Evolutionary conservation across 2,888 invertebrate genomes (phyloP).

Genomic region (Torymus texanus): DNA sequence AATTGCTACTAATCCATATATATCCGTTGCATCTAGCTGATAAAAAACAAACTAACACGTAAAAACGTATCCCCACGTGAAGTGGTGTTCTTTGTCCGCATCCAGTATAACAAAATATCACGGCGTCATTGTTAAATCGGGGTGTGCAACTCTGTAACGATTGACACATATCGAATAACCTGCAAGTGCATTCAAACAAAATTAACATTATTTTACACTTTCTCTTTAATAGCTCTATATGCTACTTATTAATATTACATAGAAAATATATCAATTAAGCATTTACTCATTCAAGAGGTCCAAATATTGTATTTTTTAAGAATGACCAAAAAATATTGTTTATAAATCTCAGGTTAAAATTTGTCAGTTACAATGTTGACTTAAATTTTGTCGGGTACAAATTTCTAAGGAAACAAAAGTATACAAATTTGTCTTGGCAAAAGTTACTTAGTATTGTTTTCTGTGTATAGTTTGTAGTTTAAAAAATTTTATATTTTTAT

Average conservation of each 20-base stretch:
- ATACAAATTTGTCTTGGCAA: slow-evolving; percentile 14
- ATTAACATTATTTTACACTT: slow-evolving; percentile 27
- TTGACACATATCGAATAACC: slow-evolving; percentile 47
- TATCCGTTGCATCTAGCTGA: slow-evolving; percentile 69
- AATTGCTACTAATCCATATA: slow-evolving; percentile 70
- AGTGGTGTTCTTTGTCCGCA: slow-evolving; percentile 59
- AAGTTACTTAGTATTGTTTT: slow-evolving; percentile 12
- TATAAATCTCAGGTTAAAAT: slow-evolving; percentile 26
- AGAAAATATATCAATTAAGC: slow-evolving; percentile 26
- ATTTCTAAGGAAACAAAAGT: slow-evolving; percentile 11
- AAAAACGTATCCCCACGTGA: slow-evolving; percentile 58
- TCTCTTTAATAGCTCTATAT: slow-evolving; percentile 4
- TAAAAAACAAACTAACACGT: slow-evolving; percentile 59
- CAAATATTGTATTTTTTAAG: slow-evolving; percentile 59
- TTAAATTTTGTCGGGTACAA: slow-evolving; percentile 14
- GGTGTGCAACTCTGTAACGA: slow-evolving; percentile 59
- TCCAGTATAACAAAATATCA: slow-evolving; percentile 53
- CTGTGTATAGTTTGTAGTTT: slow-evolving; percentile 19
- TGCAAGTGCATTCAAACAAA: slow-evolving; percentile 7
- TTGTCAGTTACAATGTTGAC: background rate
- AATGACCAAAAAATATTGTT: slow-evolving; percentile 49
- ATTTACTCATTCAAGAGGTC: slow-evolving; percentile 56
- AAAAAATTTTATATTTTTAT: slow-evolving; percentile 15
- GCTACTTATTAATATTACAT: slow-evolving; percentile 6
- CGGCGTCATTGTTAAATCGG: slow-evolving; percentile 57